Evolutionary conservation across 1,140 invertebrate genomes (phyloP).

Genomic region (Anastatus disparis): DNA sequence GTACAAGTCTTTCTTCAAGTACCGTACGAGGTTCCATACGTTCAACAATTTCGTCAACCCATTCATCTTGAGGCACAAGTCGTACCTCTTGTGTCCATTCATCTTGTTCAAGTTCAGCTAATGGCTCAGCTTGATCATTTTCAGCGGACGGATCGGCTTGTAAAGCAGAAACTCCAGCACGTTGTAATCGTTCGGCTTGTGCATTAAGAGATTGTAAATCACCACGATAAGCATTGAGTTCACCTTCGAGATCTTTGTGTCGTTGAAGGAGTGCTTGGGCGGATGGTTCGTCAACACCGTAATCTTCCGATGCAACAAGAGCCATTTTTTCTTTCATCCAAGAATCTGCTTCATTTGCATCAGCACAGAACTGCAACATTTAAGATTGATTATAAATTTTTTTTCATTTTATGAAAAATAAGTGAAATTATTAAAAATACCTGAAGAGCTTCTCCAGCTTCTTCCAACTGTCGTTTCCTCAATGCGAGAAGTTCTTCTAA

Average conservation of each 20-base stretch:
- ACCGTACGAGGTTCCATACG: conserved; percentile 85
- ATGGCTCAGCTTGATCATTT: conserved; percentile 76
- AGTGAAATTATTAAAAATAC: not conserved
- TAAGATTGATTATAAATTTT: not conserved
- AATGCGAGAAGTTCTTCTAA: conserved; percentile 86
- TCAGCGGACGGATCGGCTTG: conserved; percentile 64
- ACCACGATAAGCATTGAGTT: conserved; percentile 89
- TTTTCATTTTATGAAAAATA: not conserved
- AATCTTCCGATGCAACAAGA: conserved; percentile 87
- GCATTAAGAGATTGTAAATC: conserved; percentile 89
- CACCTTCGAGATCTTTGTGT: conserved; percentile 89
- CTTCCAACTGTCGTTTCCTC: conserved; percentile 87
- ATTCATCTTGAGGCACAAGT: conserved; percentile 88
- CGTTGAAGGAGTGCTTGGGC: conserved; percentile 86
- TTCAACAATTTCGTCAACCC: conserved; percentile 90
- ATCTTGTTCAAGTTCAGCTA: conserved; percentile 75
- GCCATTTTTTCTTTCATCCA: conserved; percentile 96
- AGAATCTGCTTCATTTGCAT: conserved; percentile 97
- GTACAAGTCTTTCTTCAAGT: conserved; percentile 86
- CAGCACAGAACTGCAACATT: conserved; percentile 84
- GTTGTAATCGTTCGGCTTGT: conserved; percentile 84
- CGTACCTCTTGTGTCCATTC: conserved; percentile 81
- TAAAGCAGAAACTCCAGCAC: conserved; percentile 80
- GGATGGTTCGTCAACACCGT: conserved; percentile 89
- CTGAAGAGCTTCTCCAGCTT: conserved; percentile 90